phyloP scores from a whole-genome alignment of 1,140 invertebrate species.

The Brachionus manjavacas region DNA sequence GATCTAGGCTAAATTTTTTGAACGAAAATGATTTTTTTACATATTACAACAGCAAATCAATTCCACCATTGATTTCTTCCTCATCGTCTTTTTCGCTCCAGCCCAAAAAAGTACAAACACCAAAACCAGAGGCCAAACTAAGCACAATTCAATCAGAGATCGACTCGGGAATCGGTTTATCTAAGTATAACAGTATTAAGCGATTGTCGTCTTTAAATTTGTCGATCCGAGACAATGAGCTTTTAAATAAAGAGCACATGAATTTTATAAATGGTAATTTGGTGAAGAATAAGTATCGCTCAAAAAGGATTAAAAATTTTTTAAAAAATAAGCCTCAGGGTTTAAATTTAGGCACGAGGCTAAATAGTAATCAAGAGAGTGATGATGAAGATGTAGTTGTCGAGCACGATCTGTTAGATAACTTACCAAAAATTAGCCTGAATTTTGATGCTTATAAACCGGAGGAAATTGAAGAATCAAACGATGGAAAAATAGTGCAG shows the following conservation, averaged over 20 bases:
- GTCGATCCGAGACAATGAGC: not conserved
- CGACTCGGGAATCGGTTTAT: not conserved
- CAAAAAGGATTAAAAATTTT: not conserved
- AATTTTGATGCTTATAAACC: constrained; percentile 11
- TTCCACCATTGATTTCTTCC: constrained; percentile 16
- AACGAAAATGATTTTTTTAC: constrained; percentile 41
- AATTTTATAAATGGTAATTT: constrained; percentile 21
- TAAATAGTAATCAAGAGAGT: not conserved
- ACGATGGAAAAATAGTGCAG: not conserved
- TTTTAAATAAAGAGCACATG: not conserved
- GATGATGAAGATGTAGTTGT: constrained; percentile 1
- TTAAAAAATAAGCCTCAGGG: not conserved
- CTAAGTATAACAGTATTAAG: not conserved
- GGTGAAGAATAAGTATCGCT: not conserved
- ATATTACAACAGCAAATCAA: constrained; percentile 26
- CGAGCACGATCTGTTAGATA: not conserved
- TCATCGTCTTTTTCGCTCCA: constrained; percentile 28
- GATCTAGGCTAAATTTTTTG: not conserved
- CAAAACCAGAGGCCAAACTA: not conserved
- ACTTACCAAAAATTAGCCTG: not conserved
- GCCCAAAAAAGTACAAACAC: not conserved
- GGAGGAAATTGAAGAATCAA: not conserved
- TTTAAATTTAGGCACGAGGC: not conserved
- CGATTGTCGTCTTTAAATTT: not conserved
- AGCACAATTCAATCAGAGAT: not conserved